phyloP scores from a whole-genome alignment of 2,888 invertebrate genomes.

The Ormia ochracea region DNA sequence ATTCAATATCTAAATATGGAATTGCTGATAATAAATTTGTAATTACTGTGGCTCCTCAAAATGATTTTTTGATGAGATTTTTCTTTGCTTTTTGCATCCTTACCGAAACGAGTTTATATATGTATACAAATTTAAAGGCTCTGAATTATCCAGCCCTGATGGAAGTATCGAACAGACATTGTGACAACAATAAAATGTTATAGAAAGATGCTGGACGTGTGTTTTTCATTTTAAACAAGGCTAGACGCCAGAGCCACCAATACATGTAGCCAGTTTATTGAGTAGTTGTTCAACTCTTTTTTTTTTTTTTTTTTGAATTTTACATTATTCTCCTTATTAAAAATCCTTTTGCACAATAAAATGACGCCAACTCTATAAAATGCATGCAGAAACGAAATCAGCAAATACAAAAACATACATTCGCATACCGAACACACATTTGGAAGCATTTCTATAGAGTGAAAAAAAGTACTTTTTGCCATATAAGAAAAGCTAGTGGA shows the following conservation, averaged over 20 bases:
- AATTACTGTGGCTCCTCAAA: too few relatives aligned
- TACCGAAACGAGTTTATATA: background rate
- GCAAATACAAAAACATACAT: slow-evolving; percentile 3
- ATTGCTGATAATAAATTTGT: too few relatives aligned
- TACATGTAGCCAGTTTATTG: slow-evolving; percentile 37
- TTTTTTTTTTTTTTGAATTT: slow-evolving; percentile 3
- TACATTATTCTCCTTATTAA: slow-evolving; percentile 56
- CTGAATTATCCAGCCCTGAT: background rate
- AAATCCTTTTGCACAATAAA: slow-evolving; percentile 48
- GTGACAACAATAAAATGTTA: slow-evolving; percentile 23
- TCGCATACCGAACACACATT: too few relatives aligned
- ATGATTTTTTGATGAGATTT: too few relatives aligned
- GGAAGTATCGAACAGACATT: slow-evolving; percentile 6
- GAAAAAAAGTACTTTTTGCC: slow-evolving; percentile 9
- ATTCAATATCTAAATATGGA: too few relatives aligned
- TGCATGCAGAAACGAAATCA: background rate
- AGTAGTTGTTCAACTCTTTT: too few relatives aligned
- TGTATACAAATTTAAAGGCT: background rate
- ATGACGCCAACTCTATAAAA: slow-evolving; percentile 53
- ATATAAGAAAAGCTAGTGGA: slow-evolving; percentile 13
- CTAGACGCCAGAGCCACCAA: slow-evolving; percentile 59
- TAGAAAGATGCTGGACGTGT: background rate
- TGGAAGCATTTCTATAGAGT: background rate
- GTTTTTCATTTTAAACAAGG: slow-evolving; percentile 49
- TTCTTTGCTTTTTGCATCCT: too few relatives aligned